Evolutionary conservation across 1,140 invertebrate species (phyloP).

Genomic region (Ceratosolen fusciceps): DNA sequence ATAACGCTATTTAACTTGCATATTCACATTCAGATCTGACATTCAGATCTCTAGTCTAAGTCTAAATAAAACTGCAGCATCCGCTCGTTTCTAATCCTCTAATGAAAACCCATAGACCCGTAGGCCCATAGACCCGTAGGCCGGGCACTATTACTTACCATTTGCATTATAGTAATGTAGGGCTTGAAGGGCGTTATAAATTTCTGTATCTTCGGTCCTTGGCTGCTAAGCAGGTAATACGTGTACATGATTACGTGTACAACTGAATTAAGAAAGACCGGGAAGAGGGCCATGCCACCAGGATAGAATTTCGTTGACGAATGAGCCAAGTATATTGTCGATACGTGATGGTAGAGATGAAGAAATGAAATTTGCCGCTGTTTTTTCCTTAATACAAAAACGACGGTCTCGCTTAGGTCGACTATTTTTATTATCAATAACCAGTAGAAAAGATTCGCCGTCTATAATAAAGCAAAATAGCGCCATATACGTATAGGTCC

Average conservation of each 20-base stretch:
- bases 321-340: conserved; percentile 75
- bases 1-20: no score
- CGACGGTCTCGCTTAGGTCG: conserved; percentile 67
- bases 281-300: conserved; percentile 58
- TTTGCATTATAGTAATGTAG: conserved; percentile 65
- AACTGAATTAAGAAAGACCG: conserved; percentile 54
- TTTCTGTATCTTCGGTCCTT: conserved; percentile 43
- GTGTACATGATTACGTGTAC: conserved; percentile 64
- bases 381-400: conserved; percentile 85
- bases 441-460: conserved; percentile 49
- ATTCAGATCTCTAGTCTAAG: no score
- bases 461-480: conserved; percentile 48
- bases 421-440: conserved; percentile 53
- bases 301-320: conserved; percentile 72
- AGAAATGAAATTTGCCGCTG: conserved; percentile 81
- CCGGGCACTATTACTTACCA: conserved; percentile 60
- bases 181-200: conserved; percentile 52
- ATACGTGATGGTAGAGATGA: conserved; percentile 80
- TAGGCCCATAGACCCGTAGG: no score
- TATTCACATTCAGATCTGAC: no score
- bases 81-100: no score
- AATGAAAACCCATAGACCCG: no score
- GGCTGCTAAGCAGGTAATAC: conserved; percentile 57
- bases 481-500: no score
- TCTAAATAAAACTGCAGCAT: no score